Percentiles rank a stretch among this genome's conserved stretches.
Evolutionary conservation across 35 echinoderm and acorn worm genomes (phyloP).

Genomic region (Anneissia japonica): DNA sequence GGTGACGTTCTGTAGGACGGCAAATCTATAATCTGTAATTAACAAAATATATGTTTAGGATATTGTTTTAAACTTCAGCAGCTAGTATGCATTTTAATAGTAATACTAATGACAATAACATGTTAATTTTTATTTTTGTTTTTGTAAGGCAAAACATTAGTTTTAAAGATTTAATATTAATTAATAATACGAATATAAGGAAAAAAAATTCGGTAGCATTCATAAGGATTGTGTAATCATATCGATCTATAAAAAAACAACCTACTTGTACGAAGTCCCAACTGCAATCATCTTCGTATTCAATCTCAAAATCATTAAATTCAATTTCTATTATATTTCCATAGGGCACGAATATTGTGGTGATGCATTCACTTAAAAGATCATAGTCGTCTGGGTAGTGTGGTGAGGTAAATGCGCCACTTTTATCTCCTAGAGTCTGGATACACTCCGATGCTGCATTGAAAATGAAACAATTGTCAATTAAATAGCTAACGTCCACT

Average conservation of each 20-base stretch:
- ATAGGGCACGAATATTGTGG: background rate
- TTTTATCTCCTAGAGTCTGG: conserved; percentile 1
- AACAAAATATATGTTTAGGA: background rate
- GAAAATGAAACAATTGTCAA: background rate
- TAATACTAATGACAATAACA: background rate
- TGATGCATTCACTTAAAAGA: background rate
- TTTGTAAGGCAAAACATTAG: too few relatives aligned
- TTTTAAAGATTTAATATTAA: too few relatives aligned
- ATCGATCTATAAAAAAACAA: background rate
- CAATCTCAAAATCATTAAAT: background rate
- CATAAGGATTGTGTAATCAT: too few relatives aligned
- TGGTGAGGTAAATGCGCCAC: conserved; percentile 26
- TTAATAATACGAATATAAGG: too few relatives aligned
- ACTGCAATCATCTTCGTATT: background rate
- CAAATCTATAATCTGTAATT: background rate
- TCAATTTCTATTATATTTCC: background rate
- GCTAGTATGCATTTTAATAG: too few relatives aligned
- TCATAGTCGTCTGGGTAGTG: conserved; percentile 33
- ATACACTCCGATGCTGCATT: background rate
- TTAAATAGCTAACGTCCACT: too few relatives aligned
- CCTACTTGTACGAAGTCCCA: background rate
- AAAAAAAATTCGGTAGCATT: too few relatives aligned
- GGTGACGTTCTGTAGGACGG: background rate
- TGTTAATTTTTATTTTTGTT: too few relatives aligned
- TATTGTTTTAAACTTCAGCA: too few relatives aligned